These are phyloP conservation scores for Paramormyrops kingsleyae DNA, from an alignment of 2,113 vertebrate species.

Conservation along the genomic window DNA sequence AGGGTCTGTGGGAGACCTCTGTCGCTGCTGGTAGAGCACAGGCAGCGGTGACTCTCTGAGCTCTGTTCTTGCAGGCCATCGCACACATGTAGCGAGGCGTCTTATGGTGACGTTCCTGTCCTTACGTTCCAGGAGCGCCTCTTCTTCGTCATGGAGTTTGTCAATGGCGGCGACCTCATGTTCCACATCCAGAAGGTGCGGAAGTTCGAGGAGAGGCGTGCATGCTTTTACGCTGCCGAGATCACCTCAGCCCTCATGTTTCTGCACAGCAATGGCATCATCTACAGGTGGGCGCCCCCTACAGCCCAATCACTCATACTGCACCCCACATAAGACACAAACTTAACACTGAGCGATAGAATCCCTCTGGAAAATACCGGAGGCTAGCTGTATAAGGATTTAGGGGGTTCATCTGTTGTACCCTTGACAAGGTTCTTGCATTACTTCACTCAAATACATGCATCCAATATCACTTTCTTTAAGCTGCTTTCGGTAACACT, in stretches of 20 bases:
- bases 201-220: conserved; percentile 85
- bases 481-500: background rate
- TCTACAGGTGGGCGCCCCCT: conserved; percentile 78
- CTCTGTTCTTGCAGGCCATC: background rate
- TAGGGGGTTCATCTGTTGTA: background rate
- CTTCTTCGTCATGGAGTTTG: conserved; percentile 99
- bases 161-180: conserved; percentile 95
- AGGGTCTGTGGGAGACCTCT: background rate
- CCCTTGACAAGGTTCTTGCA: background rate
- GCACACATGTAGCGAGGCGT: background rate
- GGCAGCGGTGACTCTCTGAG: background rate
- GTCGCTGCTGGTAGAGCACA: background rate
- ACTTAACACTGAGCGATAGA: background rate
- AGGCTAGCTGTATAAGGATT: background rate
- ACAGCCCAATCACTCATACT: background rate
- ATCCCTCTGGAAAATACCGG: background rate
- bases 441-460: background rate
- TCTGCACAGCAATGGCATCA: conserved; percentile 85
- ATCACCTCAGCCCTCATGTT: conserved; percentile 95
- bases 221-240: conserved; percentile 90
- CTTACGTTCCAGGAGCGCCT: conserved; percentile 74
- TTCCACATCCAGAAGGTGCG: conserved; percentile 98
- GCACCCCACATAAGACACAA: background rate
- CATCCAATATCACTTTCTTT: background rate
- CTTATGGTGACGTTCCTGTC: background rate